phyloP scores from a whole-genome alignment of 2,113 vertebrate genomes.

The Pipa parva region DNA sequence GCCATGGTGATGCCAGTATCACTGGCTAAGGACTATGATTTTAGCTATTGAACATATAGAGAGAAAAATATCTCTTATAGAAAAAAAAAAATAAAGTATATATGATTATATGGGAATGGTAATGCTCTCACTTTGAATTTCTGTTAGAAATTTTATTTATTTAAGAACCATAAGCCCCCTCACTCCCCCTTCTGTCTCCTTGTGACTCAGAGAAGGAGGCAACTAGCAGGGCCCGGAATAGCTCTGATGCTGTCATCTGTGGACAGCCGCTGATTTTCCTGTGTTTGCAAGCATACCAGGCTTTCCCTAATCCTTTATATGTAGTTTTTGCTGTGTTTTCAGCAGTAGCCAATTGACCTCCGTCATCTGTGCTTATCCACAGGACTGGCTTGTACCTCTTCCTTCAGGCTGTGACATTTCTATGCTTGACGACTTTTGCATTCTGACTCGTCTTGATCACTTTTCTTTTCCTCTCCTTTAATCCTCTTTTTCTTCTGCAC shows the following conservation, averaged over 20 bases:
- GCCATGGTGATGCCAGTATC: conserved; percentile 28
- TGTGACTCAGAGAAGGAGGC: conserved; percentile 43
- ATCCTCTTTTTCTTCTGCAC: background rate
- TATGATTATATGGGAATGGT: background rate
- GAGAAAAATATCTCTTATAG: conserved; percentile 12
- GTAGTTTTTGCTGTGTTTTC: conserved; percentile 14
- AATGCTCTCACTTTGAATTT: background rate
- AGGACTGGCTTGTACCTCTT: background rate
- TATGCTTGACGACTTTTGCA: background rate
- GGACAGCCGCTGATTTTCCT: conserved; percentile 42
- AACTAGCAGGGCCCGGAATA: conserved; percentile 41
- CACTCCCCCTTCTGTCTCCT: conserved; percentile 32
- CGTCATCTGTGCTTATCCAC: background rate
- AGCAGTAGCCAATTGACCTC: conserved; percentile 21
- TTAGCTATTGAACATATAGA: conserved; percentile 24
- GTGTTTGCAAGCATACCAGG: conserved; percentile 23
- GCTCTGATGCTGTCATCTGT: conserved; percentile 43
- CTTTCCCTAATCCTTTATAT: conserved; percentile 37
- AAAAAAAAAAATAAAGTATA: background rate
- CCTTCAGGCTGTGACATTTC: conserved; percentile 4
- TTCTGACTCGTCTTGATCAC: background rate
- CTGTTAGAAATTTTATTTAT: conserved; percentile 19
- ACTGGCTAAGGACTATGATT: conserved; percentile 22
- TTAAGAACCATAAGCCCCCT: conserved; percentile 25
- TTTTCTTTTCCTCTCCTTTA: background rate